A percentile compares a stretch with the other conserved stretches of the same genome.
Conservation (phyloP, 2,113 vertebrate genomes). For the Excalfactoria chinensis region DNA sequence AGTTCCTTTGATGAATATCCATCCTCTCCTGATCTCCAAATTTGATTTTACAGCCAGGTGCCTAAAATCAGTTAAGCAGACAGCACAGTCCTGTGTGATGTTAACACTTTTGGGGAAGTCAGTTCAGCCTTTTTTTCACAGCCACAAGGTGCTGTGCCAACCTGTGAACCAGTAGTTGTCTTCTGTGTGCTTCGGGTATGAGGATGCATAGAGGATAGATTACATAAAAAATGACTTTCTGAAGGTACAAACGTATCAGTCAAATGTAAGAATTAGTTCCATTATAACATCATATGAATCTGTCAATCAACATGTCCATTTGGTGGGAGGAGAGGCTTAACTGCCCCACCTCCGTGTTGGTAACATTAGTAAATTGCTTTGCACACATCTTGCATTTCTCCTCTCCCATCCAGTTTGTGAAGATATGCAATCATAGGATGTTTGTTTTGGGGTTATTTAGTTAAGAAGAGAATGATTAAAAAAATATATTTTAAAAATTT, state of each 20-base stretch:
- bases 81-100: not conserved
- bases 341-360: not conserved
- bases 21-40: not conserved
- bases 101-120: not conserved
- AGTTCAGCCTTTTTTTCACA: not conserved
- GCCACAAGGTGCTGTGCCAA: not conserved
- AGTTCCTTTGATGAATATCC: slow-evolving; percentile 43
- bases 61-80: slow-evolving; percentile 8
- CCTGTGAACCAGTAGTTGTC: not conserved
- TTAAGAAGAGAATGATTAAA: not conserved
- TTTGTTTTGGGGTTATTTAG: not conserved
- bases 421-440: not conserved
- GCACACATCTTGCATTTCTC: not conserved
- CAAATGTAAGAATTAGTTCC: not conserved
- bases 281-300: not conserved
- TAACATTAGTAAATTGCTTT: not conserved
- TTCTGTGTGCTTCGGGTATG: rapidly evolving
- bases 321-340: not conserved
- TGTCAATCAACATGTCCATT: not conserved
- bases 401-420: not conserved
- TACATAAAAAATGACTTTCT: not conserved
- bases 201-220: not conserved
- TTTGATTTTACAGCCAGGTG: not conserved
- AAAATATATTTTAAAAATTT: not conserved
- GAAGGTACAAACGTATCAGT: not conserved